A percentile compares a stretch with the other conserved stretches of the same genome.
Evolutionary conservation across 2,797 vertebrate genomes (phyloP).

Genomic region (Odontamblyopus lacepedii): DNA sequence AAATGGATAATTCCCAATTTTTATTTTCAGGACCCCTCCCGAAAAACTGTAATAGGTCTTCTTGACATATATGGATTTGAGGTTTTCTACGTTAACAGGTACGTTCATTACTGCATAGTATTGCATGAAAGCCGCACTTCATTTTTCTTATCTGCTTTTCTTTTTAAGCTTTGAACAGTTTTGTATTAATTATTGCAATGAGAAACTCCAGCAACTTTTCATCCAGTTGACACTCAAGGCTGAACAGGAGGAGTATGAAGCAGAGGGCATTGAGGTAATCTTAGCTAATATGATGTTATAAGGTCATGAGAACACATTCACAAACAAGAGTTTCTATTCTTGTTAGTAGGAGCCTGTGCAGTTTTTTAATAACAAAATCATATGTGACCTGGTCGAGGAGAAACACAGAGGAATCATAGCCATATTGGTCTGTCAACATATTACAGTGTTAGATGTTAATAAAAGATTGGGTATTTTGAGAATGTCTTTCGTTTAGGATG

Average conservation of each 20-base stretch:
- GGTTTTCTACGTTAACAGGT: slow-evolving; percentile 97
- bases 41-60: slow-evolving; percentile 91
- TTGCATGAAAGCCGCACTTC: neutral
- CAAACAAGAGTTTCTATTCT: neutral
- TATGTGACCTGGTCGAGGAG: slow-evolving; percentile 95
- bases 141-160: neutral
- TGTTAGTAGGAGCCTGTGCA: slow-evolving; percentile 94
- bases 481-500: slow-evolving; percentile 79
- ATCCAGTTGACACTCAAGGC: slow-evolving; percentile 93
- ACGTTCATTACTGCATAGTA: neutral
- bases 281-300: neutral
- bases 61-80: slow-evolving; percentile 98
- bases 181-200: slow-evolving; percentile 98
- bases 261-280: slow-evolving; percentile 91
- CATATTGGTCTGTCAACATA: slow-evolving; percentile 83
- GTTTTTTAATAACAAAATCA: slow-evolving; percentile 98
- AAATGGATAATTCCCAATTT: neutral
- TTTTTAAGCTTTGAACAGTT: slow-evolving; percentile 95
- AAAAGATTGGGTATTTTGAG: neutral
- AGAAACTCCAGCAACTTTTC: slow-evolving; percentile 96
- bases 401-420: slow-evolving; percentile 94
- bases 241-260: slow-evolving; percentile 94
- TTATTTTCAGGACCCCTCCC: slow-evolving; percentile 80
- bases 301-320: neutral
- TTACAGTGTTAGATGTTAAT: neutral